phyloP scores from a whole-genome alignment of 2,888 invertebrate genomes.

The Subacronicta megacephala region DNA sequence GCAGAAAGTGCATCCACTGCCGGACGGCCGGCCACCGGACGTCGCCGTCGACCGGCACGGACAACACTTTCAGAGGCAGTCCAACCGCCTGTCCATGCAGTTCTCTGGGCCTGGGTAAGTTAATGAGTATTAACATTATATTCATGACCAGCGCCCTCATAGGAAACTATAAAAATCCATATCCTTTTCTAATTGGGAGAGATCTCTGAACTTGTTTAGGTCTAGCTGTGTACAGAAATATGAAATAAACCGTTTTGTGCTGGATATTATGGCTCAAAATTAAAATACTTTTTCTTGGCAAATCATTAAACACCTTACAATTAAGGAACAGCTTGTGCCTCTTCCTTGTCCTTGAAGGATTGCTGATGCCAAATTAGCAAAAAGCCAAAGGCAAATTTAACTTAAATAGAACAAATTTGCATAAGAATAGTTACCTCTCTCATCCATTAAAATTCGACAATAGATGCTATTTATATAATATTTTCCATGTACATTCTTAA shows the following conservation, averaged over 20 bases:
- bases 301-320: too few relatives aligned
- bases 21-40: constrained; percentile 72
- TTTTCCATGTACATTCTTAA: constrained; percentile 1
- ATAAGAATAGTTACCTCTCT: constrained; percentile 1
- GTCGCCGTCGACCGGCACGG: constrained; percentile 70
- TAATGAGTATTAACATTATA: too few relatives aligned
- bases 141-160: too few relatives aligned
- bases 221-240: too few relatives aligned
- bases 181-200: too few relatives aligned
- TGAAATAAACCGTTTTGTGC: too few relatives aligned
- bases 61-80: constrained; percentile 88
- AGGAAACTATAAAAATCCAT: too few relatives aligned
- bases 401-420: neutral
- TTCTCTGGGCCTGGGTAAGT: constrained; percentile 94
- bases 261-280: too few relatives aligned
- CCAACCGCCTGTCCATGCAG: constrained; percentile 95
- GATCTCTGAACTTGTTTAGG: too few relatives aligned
- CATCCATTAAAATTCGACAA: neutral
- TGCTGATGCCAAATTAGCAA: neutral
- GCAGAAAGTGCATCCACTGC: constrained; percentile 73
- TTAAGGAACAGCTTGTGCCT: too few relatives aligned
- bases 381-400: neutral
- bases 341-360: too few relatives aligned
- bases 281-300: too few relatives aligned
- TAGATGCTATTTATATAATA: constrained; percentile 1